phyloP scores from a whole-genome alignment of 2,888 invertebrate genomes.

The Limnephilus auricula region DNA sequence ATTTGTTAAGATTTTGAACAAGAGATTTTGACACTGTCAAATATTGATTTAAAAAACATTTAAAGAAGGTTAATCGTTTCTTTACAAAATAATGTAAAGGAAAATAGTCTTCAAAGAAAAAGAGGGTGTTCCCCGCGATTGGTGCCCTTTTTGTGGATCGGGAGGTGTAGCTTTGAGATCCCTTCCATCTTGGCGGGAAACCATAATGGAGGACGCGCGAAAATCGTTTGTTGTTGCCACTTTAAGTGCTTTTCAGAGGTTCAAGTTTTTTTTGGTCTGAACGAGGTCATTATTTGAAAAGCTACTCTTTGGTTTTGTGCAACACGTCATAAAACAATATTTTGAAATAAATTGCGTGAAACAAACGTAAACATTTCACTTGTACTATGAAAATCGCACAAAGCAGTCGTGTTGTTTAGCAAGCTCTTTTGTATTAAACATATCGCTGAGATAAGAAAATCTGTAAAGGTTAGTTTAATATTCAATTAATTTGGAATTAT shows the following conservation, averaged over 20 bases:
- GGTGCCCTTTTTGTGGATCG: background rate
- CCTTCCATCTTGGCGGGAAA: constrained; percentile 44
- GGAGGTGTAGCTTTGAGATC: constrained; percentile 43
- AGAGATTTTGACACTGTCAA: background rate
- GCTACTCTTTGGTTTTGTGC: background rate
- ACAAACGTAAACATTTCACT: background rate
- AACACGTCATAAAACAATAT: background rate
- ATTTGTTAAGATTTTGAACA: background rate
- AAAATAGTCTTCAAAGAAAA: background rate
- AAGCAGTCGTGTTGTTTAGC: background rate
- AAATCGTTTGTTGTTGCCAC: constrained; percentile 30
- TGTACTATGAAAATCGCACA: background rate
- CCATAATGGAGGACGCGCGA: constrained; percentile 31
- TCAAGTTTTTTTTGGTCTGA: background rate
- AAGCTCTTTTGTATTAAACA: background rate
- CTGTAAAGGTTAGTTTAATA: background rate
- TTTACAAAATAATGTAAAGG: background rate
- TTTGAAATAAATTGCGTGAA: background rate
- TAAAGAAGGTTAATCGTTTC: background rate
- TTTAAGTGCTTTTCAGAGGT: constrained; percentile 5
- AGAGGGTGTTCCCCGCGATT: constrained; percentile 34
- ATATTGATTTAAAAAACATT: background rate
- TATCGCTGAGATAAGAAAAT: background rate
- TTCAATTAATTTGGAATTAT: background rate
- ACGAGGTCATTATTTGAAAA: background rate